Conservation (phyloP, 2,113 vertebrate genomes). For the Epinephelus moara region DNA sequence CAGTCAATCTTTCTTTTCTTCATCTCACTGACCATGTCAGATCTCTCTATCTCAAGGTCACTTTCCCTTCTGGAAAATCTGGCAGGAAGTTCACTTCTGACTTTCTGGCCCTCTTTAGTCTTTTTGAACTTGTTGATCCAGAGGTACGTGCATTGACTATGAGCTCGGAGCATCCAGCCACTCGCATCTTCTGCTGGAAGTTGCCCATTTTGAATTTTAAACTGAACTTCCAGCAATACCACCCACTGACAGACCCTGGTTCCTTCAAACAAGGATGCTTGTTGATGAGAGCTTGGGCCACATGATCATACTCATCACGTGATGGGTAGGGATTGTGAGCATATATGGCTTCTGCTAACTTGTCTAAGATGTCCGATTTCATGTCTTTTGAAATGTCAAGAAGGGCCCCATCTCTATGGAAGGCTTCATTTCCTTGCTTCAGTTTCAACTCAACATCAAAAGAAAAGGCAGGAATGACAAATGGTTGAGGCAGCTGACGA, state of each 20-base stretch:
- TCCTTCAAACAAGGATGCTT: slow-evolving; percentile 53
- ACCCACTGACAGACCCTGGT: slow-evolving; percentile 29
- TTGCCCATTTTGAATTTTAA: slow-evolving; percentile 48
- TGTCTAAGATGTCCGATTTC: slow-evolving; percentile 56
- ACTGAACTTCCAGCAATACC: slow-evolving; percentile 48
- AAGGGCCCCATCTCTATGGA: slow-evolving; percentile 29
- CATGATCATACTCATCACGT: slow-evolving; percentile 25
- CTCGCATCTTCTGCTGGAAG: slow-evolving; percentile 16
- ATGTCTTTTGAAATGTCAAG: slow-evolving; percentile 40
- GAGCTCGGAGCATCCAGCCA: slow-evolving; percentile 35
- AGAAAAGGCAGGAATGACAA: too few species aligned
- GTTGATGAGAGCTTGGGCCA: slow-evolving; percentile 44
- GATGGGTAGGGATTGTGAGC: slow-evolving; percentile 38
- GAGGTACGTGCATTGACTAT: slow-evolving; percentile 7
- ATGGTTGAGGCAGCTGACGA: too few species aligned
- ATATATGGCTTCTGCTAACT: slow-evolving; percentile 53
- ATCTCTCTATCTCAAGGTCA: slow-evolving; percentile 17
- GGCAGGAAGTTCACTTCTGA: slow-evolving; percentile 33
- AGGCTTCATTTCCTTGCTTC: slow-evolving; percentile 48
- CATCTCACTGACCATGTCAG: slow-evolving; percentile 8
- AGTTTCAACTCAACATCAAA: too few species aligned
- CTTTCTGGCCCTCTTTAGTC: slow-evolving; percentile 22
- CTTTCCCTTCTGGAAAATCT: slow-evolving; percentile 26
- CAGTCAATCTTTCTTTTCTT: slow-evolving; percentile 36
- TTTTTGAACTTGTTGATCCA: background rate